Percentiles rank a stretch among this genome's conserved stretches.
Conservation (phyloP, 2,113 vertebrate species). For the Hassar affinis region DNA sequence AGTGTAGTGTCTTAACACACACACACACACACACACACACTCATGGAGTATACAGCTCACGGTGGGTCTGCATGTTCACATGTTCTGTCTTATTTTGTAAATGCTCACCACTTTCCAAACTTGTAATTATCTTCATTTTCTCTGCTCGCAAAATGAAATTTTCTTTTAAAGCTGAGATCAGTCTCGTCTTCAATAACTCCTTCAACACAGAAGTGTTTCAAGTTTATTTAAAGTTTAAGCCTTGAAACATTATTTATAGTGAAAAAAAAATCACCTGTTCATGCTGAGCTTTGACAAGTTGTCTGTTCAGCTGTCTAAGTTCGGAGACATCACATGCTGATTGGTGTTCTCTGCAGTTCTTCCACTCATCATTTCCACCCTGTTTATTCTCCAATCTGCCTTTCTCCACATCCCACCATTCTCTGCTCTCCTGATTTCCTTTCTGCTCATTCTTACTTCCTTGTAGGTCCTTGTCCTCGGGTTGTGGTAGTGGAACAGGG, state of each 20-base stretch:
- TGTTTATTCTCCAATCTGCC: neutral
- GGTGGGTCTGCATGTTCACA: neutral
- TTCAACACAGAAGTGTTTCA: constrained; percentile 36
- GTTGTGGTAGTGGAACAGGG: neutral
- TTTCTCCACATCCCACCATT: neutral
- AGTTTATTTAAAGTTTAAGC: too few relatives aligned
- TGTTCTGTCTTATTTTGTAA: neutral
- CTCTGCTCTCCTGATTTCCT: neutral
- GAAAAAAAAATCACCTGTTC: constrained; percentile 38
- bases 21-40: neutral
- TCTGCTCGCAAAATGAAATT: constrained; percentile 45
- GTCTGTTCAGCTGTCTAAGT: constrained; percentile 27
- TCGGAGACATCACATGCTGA: constrained; percentile 29
- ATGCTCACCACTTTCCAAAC: neutral
- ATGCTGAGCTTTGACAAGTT: constrained; percentile 30
- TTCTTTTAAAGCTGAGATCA: constrained; percentile 63
- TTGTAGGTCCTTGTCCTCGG: neutral
- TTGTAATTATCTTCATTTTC: constrained; percentile 6
- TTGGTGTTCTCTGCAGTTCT: neutral
- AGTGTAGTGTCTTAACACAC: constrained; percentile 5
- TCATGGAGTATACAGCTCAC: neutral
- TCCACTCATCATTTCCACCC: neutral
- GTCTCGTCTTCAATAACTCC: constrained; percentile 62
- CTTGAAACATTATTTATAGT: too few relatives aligned
- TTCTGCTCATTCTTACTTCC: neutral